Evolutionary conservation across 2,888 invertebrate genomes (phyloP).

Genomic region (Slavum lentiscoides): DNA sequence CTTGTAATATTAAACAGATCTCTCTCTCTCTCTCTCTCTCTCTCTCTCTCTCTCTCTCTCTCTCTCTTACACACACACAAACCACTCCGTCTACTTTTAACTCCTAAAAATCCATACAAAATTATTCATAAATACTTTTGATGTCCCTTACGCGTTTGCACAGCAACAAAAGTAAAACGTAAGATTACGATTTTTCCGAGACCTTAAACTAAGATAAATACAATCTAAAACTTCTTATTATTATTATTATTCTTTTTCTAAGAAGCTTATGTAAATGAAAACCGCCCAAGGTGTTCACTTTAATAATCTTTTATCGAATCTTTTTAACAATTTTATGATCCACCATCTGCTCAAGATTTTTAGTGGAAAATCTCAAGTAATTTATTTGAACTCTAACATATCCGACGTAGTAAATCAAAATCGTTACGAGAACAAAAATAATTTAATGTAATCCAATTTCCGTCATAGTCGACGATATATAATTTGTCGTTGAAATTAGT

Average conservation of each 20-base stretch:
- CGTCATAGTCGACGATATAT: too few species aligned
- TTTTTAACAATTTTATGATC: slow-evolving; percentile 30
- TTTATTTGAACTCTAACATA: background rate
- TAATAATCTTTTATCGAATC: slow-evolving; percentile 32
- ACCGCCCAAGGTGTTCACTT: slow-evolving; percentile 23
- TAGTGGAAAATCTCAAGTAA: background rate
- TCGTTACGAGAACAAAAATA: background rate
- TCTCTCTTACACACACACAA: too few species aligned
- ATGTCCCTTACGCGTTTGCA: background rate
- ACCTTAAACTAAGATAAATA: slow-evolving; percentile 29
- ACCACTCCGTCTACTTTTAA: background rate
- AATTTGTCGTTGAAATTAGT: too few species aligned
- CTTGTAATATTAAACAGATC: background rate
- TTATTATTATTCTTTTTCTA: background rate
- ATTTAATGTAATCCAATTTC: background rate
- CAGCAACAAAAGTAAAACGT: slow-evolving; percentile 27
- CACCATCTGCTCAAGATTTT: slow-evolving; percentile 14
- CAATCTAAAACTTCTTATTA: slow-evolving; percentile 2
- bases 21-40: too few species aligned
- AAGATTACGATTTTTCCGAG: slow-evolving; percentile 22
- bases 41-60: too few species aligned
- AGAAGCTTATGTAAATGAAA: slow-evolving; percentile 43
- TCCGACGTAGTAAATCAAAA: background rate
- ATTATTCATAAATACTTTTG: slow-evolving; percentile 5
- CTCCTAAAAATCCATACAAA: background rate